Base-by-base conservation (phyloP, 2,888 invertebrate species). In the Microdon myrmicae region DNA sequence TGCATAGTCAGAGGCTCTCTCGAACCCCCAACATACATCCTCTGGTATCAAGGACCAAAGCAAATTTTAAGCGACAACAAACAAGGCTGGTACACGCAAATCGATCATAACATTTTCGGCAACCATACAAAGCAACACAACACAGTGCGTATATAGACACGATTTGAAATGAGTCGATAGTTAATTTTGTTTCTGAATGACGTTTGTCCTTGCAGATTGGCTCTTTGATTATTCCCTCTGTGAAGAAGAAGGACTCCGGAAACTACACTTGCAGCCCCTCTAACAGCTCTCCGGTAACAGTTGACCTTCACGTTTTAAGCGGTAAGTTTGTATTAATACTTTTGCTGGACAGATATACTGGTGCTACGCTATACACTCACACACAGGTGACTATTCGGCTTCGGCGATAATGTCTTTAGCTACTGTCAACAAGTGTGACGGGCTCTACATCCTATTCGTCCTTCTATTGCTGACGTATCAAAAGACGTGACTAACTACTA, bases 191-290 rank as follows among this genome's bases (percentile, higher is more conserved):
- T 66, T 61, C 61, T 56, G 67, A 51, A 64, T 67, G 58, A 12
- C 8, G 7, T 38, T 38, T n/a, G 43, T n/a, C 10, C 54, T 69
- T 72, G 44, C 68, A 80, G 80, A 78, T 80, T 74, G 79, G 79
- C 39, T 79, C 79, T 59, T 71, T 80, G 70, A 77, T 79, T 68
- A 80, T 80, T 73, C 79, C 79, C 19, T 73, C 75, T 68, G 79
- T 79, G 54, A 78, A 74, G 49, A 80, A 80, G 68, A 74, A 74
- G 69, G 79, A 80, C 67, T 78, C 79, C 16, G 80, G 93, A 71
- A 93, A 93, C 82, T 99, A 97, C 83, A 95, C 96, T 54, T 95
- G 96, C 83, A 88, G 91, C 75, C 96, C 97, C 68, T 92, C 92
- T 73, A 97, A 96, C 82, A 87, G 93, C 71, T 90, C 91, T 81